phyloP scores from a whole-genome alignment of 2,888 invertebrate species.

The Epirrhoe alternata region DNA sequence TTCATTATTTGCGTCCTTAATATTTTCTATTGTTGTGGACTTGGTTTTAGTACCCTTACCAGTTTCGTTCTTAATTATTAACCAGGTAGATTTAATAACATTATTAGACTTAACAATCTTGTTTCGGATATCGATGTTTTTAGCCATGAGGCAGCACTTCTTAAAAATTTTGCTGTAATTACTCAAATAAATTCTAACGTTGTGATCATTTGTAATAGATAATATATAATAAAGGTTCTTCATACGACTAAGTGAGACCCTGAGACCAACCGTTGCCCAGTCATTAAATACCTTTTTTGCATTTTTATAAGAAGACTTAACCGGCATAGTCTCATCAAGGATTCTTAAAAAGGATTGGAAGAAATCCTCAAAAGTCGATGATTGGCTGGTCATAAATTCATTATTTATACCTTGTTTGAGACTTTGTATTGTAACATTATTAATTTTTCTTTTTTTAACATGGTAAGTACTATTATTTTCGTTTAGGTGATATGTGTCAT shows the following conservation, averaged over 20 bases:
- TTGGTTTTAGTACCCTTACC: neutral
- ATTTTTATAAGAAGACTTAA: neutral
- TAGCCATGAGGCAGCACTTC: neutral
- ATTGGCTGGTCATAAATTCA: neutral
- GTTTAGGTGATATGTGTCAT: no score
- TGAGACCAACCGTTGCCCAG: constrained; percentile 1
- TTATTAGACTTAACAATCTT: neutral
- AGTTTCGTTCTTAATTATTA: constrained; percentile 5
- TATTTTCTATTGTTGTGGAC: neutral
- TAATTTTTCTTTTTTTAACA: neutral
- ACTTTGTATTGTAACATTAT: neutral
- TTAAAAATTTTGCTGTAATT: constrained; percentile 11
- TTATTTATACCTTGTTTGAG: neutral
- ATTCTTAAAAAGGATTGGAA: neutral
- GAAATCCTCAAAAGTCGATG: neutral
- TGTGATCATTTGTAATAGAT: constrained; percentile 5
- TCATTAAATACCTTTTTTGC: neutral
- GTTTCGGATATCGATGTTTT: neutral
- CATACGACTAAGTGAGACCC: neutral
- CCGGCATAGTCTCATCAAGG: neutral
- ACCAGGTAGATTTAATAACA: constrained; percentile 3
- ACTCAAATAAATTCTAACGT: neutral
- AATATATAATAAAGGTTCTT: constrained; percentile 2
- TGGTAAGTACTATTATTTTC: neutral
- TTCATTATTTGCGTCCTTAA: neutral